Base-by-base conservation (phyloP, 2,113 vertebrate species). In the Heterocephalus glaber region DNA sequence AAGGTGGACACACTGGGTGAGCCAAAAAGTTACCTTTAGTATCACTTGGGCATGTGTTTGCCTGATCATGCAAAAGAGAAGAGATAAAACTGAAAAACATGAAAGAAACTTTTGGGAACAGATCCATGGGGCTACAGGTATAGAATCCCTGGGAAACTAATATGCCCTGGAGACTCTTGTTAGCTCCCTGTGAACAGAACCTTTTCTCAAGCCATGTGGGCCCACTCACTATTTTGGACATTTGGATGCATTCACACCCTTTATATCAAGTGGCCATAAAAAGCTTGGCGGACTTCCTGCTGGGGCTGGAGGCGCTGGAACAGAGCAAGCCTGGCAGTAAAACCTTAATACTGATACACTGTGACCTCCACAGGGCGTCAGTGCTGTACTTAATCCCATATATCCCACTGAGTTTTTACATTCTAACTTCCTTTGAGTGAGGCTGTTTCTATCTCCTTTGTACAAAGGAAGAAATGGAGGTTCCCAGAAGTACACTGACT, bases 381-480 rank as follows among this genome's bases (percentile, higher is more conserved):
- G 30, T 20, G 52, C 49, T 26, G 85, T 20, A 61, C 52, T 26
- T 88, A 49, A 76, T 80, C 83, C 79, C 14, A 8, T 4, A 4
- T 60, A 89, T 33, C 20, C 66, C 61, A 47, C 82, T 72, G 76
- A 90, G 72, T 80, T 52, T n/a, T 44, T 41, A 38, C 54, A 58
- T 44, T 30, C n/a, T 74, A 17, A 44, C 60, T 49, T 8, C 33
- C 12, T 58, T 0, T 13, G 33, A 81, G 35, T 11, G 76, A 76
- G 76, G 54, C 63, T 80, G n/a, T 68, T 87, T 95, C 83, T 88
- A 61, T 76, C 44, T 76, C 33, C 26, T 63, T 83, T 72, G 68
- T 80, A 52, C 41, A 96, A 61, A 95, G 28, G 54, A 94, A 89
- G 79, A 89, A 87, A 80, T 13, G 2, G 28, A 88, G 38, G 33